Evolutionary conservation across 2,113 vertebrate species (phyloP).

Genomic region (Dromiciops gliroides): DNA sequence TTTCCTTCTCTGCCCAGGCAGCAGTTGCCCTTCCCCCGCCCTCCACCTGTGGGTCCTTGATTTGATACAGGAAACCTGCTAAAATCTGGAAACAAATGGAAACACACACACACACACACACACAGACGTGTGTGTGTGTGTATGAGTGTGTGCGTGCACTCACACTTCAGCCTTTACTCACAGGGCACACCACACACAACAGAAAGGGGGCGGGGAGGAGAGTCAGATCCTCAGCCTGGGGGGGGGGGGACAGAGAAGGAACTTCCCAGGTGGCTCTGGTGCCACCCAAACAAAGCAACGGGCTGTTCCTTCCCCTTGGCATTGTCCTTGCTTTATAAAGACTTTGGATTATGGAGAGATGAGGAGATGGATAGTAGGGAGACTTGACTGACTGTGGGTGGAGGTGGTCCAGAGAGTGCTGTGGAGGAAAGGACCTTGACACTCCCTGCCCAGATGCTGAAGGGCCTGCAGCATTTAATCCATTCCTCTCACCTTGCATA

Average conservation of each 20-base stretch:
- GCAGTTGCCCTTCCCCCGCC: background rate
- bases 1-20: background rate
- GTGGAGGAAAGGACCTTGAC: background rate
- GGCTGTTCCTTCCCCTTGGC: background rate
- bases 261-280: background rate
- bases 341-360: background rate
- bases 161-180: background rate
- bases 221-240: background rate
- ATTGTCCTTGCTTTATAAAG: background rate
- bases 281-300: background rate
- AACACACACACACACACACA: conserved; percentile 54
- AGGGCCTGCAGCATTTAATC: background rate
- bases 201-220: background rate
- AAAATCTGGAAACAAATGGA: conserved; percentile 28
- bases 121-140: conserved; percentile 14
- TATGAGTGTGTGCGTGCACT: background rate
- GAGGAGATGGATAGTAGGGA: background rate
- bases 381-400: background rate
- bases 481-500: background rate
- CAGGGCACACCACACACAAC: background rate
- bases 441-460: background rate
- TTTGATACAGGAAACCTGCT: conserved; percentile 47
- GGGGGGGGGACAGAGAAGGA: background rate
- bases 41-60: conserved; percentile 70
- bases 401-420: background rate